phyloP scores from a whole-genome alignment of 2,113 vertebrate genomes.

The Indri indri region DNA sequence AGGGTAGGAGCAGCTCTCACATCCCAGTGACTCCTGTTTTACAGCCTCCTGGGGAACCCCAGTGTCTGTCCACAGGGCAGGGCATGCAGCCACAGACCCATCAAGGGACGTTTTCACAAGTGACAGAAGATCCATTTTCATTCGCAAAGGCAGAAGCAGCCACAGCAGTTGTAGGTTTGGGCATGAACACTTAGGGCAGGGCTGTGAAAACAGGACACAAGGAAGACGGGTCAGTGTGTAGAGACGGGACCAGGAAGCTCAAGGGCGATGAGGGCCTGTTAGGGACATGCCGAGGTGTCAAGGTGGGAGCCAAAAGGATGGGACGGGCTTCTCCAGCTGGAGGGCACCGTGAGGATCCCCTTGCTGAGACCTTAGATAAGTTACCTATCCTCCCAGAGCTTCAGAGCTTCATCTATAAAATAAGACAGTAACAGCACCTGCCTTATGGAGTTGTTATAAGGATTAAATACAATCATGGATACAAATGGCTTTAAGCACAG shows the following conservation, averaged over 20 bases:
- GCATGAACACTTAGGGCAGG: not conserved
- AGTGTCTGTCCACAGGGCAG: not conserved
- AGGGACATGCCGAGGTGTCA: not conserved
- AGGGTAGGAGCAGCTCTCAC: not conserved
- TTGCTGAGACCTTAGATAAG: not conserved
- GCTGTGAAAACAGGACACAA: not conserved
- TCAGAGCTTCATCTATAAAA: not conserved
- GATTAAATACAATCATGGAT: not conserved
- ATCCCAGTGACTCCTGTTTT: not conserved
- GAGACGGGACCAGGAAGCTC: not conserved
- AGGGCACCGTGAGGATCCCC: not conserved
- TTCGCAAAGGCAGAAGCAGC: not conserved
- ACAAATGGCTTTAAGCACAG: not conserved
- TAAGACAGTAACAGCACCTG: not conserved
- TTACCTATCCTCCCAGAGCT: not conserved
- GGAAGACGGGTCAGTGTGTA: accelerated
- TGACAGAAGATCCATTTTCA: not conserved
- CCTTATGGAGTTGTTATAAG: not conserved
- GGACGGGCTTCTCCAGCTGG: not conserved
- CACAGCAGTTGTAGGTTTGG: not conserved
- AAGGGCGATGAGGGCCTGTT: not conserved
- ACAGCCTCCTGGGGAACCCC: not conserved
- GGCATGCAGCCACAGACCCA: not conserved
- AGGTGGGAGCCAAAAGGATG: not conserved
- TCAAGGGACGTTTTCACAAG: not conserved